These are phyloP conservation scores for Drosophila vallismaia DNA, from an alignment of 2,888 invertebrate species.

Conservation along the genomic window DNA sequence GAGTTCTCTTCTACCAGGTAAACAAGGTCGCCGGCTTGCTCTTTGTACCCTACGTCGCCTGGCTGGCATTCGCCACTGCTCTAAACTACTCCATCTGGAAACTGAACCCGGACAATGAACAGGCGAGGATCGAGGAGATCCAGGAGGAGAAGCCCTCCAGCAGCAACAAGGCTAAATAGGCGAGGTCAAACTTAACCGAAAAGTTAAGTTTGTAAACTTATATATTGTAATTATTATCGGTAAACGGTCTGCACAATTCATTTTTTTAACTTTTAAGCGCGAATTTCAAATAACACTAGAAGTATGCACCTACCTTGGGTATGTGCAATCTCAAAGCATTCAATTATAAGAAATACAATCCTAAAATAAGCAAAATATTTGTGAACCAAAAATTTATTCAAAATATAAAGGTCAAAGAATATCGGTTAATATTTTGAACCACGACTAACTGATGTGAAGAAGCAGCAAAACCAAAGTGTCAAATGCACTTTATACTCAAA, in stretches of 20 bases:
- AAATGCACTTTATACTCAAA: slow-evolving; percentile 47
- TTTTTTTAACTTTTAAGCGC: slow-evolving; percentile 16
- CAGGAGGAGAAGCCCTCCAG: slow-evolving; percentile 41
- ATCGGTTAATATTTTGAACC: slow-evolving; percentile 32
- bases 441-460: not conserved
- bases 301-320: not conserved
- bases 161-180: slow-evolving; percentile 52
- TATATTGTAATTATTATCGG: not conserved
- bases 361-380: not conserved
- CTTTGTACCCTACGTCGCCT: slow-evolving; percentile 90
- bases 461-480: slow-evolving; percentile 9
- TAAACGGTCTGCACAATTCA: too few species aligned
- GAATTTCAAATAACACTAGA: slow-evolving; percentile 1
- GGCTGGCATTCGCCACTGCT: slow-evolving; percentile 88
- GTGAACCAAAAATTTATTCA: slow-evolving; percentile 31
- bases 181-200: not conserved
- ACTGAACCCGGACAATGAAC: slow-evolving; percentile 84
- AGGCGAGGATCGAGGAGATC: slow-evolving; percentile 34
- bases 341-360: not conserved
- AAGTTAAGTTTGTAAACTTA: too few species aligned
- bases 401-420: slow-evolving; percentile 54
- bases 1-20: slow-evolving; percentile 86
- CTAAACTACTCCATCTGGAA: slow-evolving; percentile 89
- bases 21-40: slow-evolving; percentile 88
- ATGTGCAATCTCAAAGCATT: not conserved